phyloP scores from a whole-genome alignment of 2,113 vertebrate genomes.

The Passer montanus region DNA sequence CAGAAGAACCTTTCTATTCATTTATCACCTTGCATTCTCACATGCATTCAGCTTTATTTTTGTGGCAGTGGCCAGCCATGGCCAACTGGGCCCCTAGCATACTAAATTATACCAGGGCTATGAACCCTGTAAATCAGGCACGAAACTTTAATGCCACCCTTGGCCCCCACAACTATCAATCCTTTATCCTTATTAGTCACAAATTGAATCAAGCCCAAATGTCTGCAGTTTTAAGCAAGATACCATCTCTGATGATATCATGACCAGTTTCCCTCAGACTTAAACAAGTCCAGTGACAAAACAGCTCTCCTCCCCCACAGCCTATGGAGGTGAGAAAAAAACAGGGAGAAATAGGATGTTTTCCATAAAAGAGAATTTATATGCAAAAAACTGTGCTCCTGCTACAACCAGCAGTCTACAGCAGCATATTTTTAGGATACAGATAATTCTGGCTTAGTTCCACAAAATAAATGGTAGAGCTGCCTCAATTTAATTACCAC shows the following conservation, averaged over 20 bases:
- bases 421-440: slow-evolving; percentile 58
- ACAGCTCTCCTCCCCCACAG: not conserved
- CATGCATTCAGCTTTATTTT: not conserved
- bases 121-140: not conserved
- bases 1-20: not conserved
- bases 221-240: not conserved
- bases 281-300: not conserved
- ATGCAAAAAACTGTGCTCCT: slow-evolving; percentile 14
- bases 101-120: not conserved
- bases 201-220: not conserved
- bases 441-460: slow-evolving; percentile 65
- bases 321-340: not conserved
- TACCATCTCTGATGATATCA: not conserved
- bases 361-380: slow-evolving; percentile 26
- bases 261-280: not conserved
- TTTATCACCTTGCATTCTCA: not conserved
- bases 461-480: slow-evolving; percentile 57
- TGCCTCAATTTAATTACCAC: slow-evolving; percentile 73
- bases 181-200: not conserved
- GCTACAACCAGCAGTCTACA: not conserved
- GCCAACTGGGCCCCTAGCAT: not conserved
- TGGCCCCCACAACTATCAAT: not conserved
- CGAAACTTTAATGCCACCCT: not conserved
- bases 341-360: not conserved
- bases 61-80: not conserved